phyloP scores from a whole-genome alignment of 2,888 invertebrate genomes.

The Eilema sororculum region DNA sequence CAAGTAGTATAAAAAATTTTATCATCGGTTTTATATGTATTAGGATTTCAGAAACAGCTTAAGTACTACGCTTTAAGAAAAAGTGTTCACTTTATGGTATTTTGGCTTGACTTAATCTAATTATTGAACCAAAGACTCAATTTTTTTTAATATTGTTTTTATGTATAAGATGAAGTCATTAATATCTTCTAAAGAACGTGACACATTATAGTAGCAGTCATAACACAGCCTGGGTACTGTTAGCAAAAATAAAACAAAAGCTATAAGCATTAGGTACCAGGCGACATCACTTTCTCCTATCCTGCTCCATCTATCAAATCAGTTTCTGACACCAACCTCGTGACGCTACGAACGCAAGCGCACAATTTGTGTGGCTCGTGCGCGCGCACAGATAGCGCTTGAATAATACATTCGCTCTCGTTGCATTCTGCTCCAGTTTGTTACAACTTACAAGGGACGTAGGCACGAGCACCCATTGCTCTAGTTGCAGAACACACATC shows the following conservation, averaged over 20 bases:
- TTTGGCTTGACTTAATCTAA: not conserved
- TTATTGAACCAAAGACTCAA: too few relatives aligned
- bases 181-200: not conserved
- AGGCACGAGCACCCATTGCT: slow-evolving; percentile 37
- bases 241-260: not conserved
- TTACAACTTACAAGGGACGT: slow-evolving; percentile 51
- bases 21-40: too few relatives aligned
- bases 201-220: not conserved
- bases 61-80: too few relatives aligned
- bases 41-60: too few relatives aligned
- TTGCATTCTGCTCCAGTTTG: slow-evolving; percentile 67
- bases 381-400: slow-evolving; percentile 72
- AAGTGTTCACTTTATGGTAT: not conserved
- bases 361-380: slow-evolving; percentile 80
- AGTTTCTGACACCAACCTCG: slow-evolving; percentile 52
- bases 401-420: slow-evolving; percentile 75
- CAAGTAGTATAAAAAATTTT: too few relatives aligned
- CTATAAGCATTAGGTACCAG: not conserved
- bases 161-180: not conserved
- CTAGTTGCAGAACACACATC: slow-evolving; percentile 6
- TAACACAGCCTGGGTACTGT: not conserved
- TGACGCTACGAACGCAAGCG: slow-evolving; percentile 66
- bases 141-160: not conserved
- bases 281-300: slow-evolving; percentile 22
- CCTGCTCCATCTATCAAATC: slow-evolving; percentile 38